phyloP scores from a whole-genome alignment of 1,140 invertebrate species.

The Tenebrio molitor region DNA sequence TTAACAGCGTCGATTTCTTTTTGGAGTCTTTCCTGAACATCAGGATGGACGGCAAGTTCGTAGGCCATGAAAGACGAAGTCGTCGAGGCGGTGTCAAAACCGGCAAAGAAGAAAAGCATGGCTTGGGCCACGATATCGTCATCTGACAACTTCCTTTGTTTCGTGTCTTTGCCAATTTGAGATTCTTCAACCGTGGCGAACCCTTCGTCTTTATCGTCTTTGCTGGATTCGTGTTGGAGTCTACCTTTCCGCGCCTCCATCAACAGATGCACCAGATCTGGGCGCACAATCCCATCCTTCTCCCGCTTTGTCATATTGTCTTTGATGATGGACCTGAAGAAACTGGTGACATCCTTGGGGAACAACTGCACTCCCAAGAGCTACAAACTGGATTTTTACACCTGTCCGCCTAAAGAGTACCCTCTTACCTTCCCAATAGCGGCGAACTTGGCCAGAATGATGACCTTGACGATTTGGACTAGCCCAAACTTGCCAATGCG shows the following conservation, averaged over 20 bases:
- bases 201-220: constrained; percentile 61
- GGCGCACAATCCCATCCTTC: constrained; percentile 62
- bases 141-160: constrained; percentile 60
- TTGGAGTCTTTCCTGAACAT: constrained; percentile 73
- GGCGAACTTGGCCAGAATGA: constrained; percentile 35
- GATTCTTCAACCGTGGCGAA: constrained; percentile 62
- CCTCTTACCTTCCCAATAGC: constrained; percentile 45
- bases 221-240: constrained; percentile 53
- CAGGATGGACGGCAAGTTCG: constrained; percentile 71
- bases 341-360: constrained; percentile 49
- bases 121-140: constrained; percentile 61
- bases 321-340: constrained; percentile 60
- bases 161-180: constrained; percentile 61
- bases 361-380: constrained; percentile 65
- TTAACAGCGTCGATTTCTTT: constrained; percentile 70
- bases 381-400: constrained; percentile 65
- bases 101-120: constrained; percentile 66
- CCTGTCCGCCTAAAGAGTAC: constrained; percentile 61
- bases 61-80: constrained; percentile 69
- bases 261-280: constrained; percentile 67
- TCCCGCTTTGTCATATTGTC: constrained; percentile 64
- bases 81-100: constrained; percentile 74
- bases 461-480: constrained; percentile 43
- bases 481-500: constrained; percentile 47
- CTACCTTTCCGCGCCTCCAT: constrained; percentile 65